Evolutionary conservation across 1,140 invertebrate species (phyloP), one percentile per base, ranked within the genome.

Genomic region (Drosophila ambigua): DNA sequence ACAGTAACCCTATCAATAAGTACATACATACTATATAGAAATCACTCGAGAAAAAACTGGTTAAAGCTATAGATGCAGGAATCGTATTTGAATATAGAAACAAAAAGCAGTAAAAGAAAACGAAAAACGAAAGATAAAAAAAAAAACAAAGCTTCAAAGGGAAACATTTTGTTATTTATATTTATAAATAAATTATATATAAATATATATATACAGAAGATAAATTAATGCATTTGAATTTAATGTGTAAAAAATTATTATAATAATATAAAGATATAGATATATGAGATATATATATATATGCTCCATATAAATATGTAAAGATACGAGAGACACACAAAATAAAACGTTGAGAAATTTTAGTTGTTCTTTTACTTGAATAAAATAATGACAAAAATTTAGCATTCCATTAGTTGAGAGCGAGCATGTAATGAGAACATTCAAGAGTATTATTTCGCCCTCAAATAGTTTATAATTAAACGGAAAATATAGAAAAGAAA

Each of bases 151-250:
- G 75, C 78, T 90, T 81, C 72, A 85, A 79, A 74, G 69, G 80
- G 79, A 87, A 74, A 88, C 59, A 77, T 88, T 88, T 88, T 88
- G 83, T 88, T 88, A 88, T 88, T 88, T 88, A 87, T 85, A 85
- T 85, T 85, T 85, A 85, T 85, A 89, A 89, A 85, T 79, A 79
- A 84, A 85, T 85, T 60, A 74, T 67, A 79, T 69, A 74, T 61
- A 77, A 69, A 65, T 48, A 55, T 45, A 74, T 68, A 71, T 53
- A 77, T 73, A 78, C 73, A 74, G 51, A 84, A 74, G 51, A 84
- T 68, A 75, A 77, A 84, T 77, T 72, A 77, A 77, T 77, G 73
- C 73, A 77, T 77, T 77, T 77, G 65, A 76, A 77, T 77, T 77
- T 68, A 76, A 77, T 77, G 72, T 77, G 65, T 76, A 77, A 69